These are phyloP conservation scores for Agonopterix arenella DNA, from an alignment of 2,888 invertebrate species.

Conservation along the genomic window DNA sequence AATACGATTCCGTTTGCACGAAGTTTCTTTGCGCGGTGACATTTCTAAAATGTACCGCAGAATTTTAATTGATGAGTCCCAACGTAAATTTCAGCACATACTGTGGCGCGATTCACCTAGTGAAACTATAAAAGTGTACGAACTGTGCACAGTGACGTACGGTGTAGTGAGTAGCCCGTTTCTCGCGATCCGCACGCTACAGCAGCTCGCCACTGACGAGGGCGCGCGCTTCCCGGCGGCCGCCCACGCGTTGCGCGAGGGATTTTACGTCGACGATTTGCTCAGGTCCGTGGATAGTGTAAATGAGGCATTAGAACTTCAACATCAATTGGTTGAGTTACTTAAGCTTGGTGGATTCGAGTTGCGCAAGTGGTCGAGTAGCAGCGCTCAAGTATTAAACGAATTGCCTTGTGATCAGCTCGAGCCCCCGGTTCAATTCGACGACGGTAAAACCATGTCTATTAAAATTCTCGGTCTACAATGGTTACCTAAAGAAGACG, in stretches of 20 bases:
- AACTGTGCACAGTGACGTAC: slow-evolving; percentile 14
- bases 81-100: slow-evolving; percentile 10
- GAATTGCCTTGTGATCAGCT: slow-evolving; percentile 6
- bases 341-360: slow-evolving; percentile 17
- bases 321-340: slow-evolving; percentile 12
- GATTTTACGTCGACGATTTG: slow-evolving; percentile 9
- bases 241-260: slow-evolving; percentile 4
- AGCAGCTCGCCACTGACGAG: slow-evolving; percentile 15
- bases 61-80: slow-evolving; percentile 1
- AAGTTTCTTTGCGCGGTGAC: slow-evolving; percentile 7
- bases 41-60: slow-evolving; percentile 14
- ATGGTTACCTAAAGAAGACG: slow-evolving; percentile 10
- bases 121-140: slow-evolving; percentile 11
- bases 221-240: slow-evolving; percentile 2
- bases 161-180: slow-evolving; percentile 12
- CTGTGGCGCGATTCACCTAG: slow-evolving; percentile 12
- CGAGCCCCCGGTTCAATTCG: slow-evolving; percentile 2
- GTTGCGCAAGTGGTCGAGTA: slow-evolving; percentile 15
- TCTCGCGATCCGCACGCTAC: slow-evolving; percentile 11
- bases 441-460: slow-evolving; percentile 5
- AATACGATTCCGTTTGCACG: slow-evolving; percentile 1
- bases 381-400: background rate
- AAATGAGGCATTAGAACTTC: slow-evolving; percentile 3
- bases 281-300: slow-evolving; percentile 4
- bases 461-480: slow-evolving; percentile 14